Base-by-base conservation (phyloP, 2,797 vertebrate genomes). In the Hirundo rustica region DNA sequence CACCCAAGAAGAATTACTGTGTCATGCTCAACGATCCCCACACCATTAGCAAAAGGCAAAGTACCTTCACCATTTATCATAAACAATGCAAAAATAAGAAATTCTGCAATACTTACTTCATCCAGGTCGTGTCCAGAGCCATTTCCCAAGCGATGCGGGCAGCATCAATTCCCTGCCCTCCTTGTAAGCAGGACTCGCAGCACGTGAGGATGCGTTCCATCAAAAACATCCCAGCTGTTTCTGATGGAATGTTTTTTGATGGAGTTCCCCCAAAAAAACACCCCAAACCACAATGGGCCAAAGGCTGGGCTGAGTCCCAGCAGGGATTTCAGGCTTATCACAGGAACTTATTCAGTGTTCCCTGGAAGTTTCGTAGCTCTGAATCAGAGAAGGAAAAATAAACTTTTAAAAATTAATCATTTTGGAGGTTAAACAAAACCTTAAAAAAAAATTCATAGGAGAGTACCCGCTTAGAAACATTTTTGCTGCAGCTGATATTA, bases 21-120 rank as follows among this genome's bases (percentile, higher is more conserved):
- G 32, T 9, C 47, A 30, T 0, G 0, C 15, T 29, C 34, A 62
- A 6, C 2, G 4, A 29, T 38, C n/a, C 27, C 27, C 15, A n/a
- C 11, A 22, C 9, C 18, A 6, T 1, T 13, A 16, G 30, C 22
- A 42, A 34, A 16, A 16, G 21, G 21, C 47, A 44, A 42, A 25
- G 21, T 5, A 8, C 16, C 0, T 13, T 21, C 53, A 40, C n/a
- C 10, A 15, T 7, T 72, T n/a, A n/a, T 16, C 12, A 5, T 5
- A 27, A 64, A 40, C 27, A 55, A n/a, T 10, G 18, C 19, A 64
- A 40, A 64, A 47, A 4, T 5, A 19, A 64, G 23, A 23, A 73
- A n/a, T 47, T 40, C 42, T 29, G 42, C 19, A 13, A 9, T 19
- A 3, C 1, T 47, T 23, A 5, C n/a, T 47, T 19, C 47, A 71